Percentiles rank a stretch among this genome's conserved stretches.
Conservation (phyloP, 2,888 invertebrate species). For the Lamellibrachia satsuma region DNA sequence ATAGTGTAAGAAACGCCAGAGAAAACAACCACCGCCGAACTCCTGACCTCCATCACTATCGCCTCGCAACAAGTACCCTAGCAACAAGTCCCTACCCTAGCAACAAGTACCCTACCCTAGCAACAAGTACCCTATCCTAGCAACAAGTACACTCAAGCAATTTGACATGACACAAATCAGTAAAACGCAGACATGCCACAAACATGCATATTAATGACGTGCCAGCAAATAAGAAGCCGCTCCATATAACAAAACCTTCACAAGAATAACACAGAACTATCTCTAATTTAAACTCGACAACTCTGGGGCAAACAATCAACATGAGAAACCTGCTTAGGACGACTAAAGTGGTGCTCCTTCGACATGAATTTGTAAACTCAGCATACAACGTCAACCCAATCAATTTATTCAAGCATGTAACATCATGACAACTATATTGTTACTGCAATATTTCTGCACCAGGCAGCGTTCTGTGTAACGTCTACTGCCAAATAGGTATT, state of each 20-base stretch:
- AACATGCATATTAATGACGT: not conserved
- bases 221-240: not conserved
- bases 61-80: not conserved
- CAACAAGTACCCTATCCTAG: not conserved
- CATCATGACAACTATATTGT: not conserved
- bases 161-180: not conserved
- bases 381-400: not conserved
- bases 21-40: slow-evolving; percentile 1
- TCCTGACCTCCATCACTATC: slow-evolving; percentile 6
- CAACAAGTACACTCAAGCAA: not conserved
- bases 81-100: not conserved
- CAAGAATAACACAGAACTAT: not conserved
- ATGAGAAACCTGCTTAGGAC: not conserved
- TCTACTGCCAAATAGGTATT: not conserved
- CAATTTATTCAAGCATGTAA: not conserved
- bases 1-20: not conserved
- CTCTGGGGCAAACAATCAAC: not conserved
- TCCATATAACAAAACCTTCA: not conserved
- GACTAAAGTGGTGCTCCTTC: not conserved
- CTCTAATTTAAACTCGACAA: not conserved
- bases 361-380: not conserved
- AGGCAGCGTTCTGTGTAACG: not conserved
- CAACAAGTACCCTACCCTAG: not conserved
- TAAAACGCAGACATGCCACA: not conserved
- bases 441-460: not conserved